Percentiles rank a stretch among this genome's conserved stretches.
Evolutionary conservation across 2,888 invertebrate species (phyloP).

Genomic region (Fabriciana adippe): DNA sequence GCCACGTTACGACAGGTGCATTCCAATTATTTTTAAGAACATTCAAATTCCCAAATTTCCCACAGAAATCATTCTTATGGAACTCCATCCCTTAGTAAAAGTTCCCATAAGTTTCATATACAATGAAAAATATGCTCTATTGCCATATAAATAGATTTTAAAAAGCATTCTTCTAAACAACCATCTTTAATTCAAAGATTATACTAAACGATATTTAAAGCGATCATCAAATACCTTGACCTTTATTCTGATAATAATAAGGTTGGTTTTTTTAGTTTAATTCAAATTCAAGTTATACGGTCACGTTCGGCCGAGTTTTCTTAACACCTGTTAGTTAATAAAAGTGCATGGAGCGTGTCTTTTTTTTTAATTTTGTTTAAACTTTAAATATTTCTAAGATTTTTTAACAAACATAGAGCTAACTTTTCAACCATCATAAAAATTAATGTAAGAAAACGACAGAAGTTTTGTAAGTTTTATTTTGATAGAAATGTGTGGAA

Average conservation of each 20-base stretch:
- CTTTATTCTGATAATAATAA: not conserved
- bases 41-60: conserved; percentile 49
- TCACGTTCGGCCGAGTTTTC: conserved; percentile 27
- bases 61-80: conserved; percentile 56
- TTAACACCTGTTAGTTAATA: conserved; percentile 25
- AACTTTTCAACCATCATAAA: too few relatives aligned
- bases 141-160: not conserved
- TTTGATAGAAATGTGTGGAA: too few relatives aligned
- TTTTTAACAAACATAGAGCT: not conserved
- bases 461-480: too few relatives aligned
- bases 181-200: too few relatives aligned
- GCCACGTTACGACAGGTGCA: conserved; percentile 11
- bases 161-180: not conserved
- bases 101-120: conserved; percentile 1
- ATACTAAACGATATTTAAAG: too few relatives aligned
- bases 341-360: conserved; percentile 17
- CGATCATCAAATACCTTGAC: not conserved
- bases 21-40: conserved; percentile 4
- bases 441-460: too few relatives aligned
- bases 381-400: not conserved
- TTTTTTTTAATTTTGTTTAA: conserved; percentile 4
- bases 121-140: conserved; percentile 9
- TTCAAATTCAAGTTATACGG: not conserved
- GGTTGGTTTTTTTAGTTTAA: not conserved
- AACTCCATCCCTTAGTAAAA: conserved; percentile 45